Conservation (phyloP, 2,113 vertebrate genomes). For the Scopus umbretta region DNA sequence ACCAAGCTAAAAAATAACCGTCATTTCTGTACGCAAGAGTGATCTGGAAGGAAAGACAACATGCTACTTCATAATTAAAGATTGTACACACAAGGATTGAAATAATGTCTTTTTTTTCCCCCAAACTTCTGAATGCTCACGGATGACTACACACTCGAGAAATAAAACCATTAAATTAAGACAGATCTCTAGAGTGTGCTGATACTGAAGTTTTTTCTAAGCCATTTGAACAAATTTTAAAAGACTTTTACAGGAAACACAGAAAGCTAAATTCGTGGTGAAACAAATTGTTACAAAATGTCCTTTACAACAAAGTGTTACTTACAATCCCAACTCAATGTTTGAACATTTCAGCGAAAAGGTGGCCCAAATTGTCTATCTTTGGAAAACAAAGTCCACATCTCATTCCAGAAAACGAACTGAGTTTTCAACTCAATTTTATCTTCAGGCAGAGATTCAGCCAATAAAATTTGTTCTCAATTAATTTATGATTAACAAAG, state of each 20-base stretch:
- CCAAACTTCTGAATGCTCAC: background rate
- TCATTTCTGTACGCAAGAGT: background rate
- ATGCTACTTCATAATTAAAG: background rate
- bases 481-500: background rate
- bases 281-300: background rate
- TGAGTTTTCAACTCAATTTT: background rate
- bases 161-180: background rate
- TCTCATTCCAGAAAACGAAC: background rate
- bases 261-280: background rate
- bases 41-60: background rate
- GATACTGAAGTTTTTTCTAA: background rate
- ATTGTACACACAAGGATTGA: background rate
- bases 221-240: background rate
- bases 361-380: background rate
- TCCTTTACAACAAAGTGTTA: background rate
- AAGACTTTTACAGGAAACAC: background rate
- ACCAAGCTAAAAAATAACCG: background rate
- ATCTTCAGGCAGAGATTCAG: background rate
- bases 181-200: background rate
- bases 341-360: background rate
- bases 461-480: background rate
- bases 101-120: background rate
- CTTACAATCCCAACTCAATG: background rate
- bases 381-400: background rate
- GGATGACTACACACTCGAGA: background rate